phyloP scores from a whole-genome alignment of 2,888 invertebrate genomes.

The Eucriotettix oculatus region DNA sequence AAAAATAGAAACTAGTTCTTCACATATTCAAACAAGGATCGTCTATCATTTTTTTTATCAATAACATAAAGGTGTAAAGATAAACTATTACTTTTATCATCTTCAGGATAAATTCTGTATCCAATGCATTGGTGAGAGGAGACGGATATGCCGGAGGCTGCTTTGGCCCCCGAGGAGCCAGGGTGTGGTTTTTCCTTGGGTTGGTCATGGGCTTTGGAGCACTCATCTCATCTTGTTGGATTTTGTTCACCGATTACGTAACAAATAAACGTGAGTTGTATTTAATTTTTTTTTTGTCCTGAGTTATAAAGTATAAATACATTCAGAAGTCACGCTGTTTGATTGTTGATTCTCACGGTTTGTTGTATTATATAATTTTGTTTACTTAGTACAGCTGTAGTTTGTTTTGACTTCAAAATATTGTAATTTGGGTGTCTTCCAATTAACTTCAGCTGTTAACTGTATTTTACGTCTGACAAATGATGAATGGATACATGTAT shows the following conservation, averaged over 20 bases:
- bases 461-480: too few relatives aligned
- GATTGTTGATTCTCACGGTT: too few relatives aligned
- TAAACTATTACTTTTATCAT: not conserved
- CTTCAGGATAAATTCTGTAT: conserved; percentile 76
- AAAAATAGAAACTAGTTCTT: too few relatives aligned
- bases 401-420: too few relatives aligned
- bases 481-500: too few relatives aligned
- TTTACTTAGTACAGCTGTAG: too few relatives aligned
- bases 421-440: too few relatives aligned
- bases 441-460: too few relatives aligned
- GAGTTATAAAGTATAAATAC: too few relatives aligned
- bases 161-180: conserved; percentile 71
- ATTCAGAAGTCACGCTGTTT: too few relatives aligned
- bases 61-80: not conserved
- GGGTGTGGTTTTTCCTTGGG: conserved; percentile 89
- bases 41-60: not conserved
- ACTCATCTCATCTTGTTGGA: conserved; percentile 91
- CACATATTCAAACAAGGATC: not conserved
- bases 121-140: conserved; percentile 81
- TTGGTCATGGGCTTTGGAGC: conserved; percentile 94
- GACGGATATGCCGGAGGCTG: conserved; percentile 73
- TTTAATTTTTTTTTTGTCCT: too few relatives aligned
- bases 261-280: conserved; percentile 27
- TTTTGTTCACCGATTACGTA: conserved; percentile 77
- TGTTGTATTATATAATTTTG: too few relatives aligned